phyloP scores from a whole-genome alignment of 1,140 invertebrate genomes.

The Helicoverpa armigera region DNA sequence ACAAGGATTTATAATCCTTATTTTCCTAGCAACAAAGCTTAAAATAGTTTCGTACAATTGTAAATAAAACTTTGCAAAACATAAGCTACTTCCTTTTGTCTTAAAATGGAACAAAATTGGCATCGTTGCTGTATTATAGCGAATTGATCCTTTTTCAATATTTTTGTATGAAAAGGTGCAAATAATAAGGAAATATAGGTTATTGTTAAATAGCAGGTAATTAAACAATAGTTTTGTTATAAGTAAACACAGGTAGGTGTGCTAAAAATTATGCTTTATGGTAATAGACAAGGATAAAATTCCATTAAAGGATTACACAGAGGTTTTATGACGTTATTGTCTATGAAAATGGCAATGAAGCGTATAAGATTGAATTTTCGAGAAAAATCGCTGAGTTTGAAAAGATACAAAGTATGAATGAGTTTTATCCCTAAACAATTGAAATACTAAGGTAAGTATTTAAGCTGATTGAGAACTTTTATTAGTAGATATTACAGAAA shows the following conservation, averaged over 20 bases:
- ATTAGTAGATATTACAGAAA: no score
- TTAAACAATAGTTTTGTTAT: not conserved
- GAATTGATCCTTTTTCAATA: not conserved
- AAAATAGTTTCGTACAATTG: not conserved
- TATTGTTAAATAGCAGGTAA: not conserved
- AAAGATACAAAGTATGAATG: no score
- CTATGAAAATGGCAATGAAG: not conserved
- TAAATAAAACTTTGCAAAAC: not conserved
- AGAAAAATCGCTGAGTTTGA: not conserved
- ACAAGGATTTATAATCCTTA: constrained; percentile 35
- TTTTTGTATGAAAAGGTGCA: constrained; percentile 10
- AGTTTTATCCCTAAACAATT: no score
- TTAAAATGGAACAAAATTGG: constrained; percentile 54
- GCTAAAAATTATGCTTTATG: not conserved
- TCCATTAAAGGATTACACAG: not conserved
- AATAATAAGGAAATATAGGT: not conserved
- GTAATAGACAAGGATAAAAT: not conserved
- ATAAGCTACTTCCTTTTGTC: constrained; percentile 56
- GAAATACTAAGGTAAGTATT: no score
- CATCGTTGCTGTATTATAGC: constrained; percentile 21
- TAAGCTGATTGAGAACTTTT: no score
- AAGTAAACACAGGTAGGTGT: not conserved
- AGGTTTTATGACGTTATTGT: constrained; percentile 13
- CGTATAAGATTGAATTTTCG: not conserved
- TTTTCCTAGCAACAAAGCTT: not conserved